Evolutionary conservation across 2,797 vertebrate species (phyloP), one percentile per base, ranked within the genome.

Genomic region (Trichosurus vulpecula): DNA sequence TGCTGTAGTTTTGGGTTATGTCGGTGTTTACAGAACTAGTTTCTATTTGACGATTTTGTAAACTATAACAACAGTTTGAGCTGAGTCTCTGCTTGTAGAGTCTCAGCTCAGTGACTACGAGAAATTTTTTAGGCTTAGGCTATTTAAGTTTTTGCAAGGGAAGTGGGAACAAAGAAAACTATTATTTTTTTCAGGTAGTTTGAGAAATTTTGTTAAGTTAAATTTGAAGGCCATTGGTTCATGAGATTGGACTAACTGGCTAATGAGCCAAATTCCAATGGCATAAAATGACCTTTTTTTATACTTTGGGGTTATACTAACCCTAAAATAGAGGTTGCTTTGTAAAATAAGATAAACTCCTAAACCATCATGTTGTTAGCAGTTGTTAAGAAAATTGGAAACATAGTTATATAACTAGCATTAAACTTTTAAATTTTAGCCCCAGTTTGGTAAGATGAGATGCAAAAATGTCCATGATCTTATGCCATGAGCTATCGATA

Each of bases 11-110:
- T 89, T 92, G 74, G 8, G 16, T 10, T 52, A 5, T 55, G 35
- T 54, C 66, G 9, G 0, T 27, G 27, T 97, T 97, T 92, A 5
- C 55, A 0, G 52, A 41, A 93, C 54, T 41, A n/a, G 27, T 91
- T 87, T 90, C 90, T 92, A 0, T 12, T 81, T 56, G 95, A 90
- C 92, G 93, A 52, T 41, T 51, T 0, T 90, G 90, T 22, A 66
- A 90, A 56, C 87, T 94, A 90, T 94, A 92, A 94, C 81, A 92
- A 54, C 57, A 0, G 90, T 91, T 91, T 97, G 11, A 96, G 58
- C 52, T 58, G 93, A 90, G 91, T 53, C 6, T 96, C 6, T 91
- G 30, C 91, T 61, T 53, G 3, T 27, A 3, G 30, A 52, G 52
- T 61, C 1, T 25, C n/a, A 16, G 41, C 53, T 91, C 41, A 6